Percentiles rank a stretch among this genome's conserved stretches.
Conservation (phyloP, 2,888 invertebrate genomes). For the Mantis religiosa region DNA sequence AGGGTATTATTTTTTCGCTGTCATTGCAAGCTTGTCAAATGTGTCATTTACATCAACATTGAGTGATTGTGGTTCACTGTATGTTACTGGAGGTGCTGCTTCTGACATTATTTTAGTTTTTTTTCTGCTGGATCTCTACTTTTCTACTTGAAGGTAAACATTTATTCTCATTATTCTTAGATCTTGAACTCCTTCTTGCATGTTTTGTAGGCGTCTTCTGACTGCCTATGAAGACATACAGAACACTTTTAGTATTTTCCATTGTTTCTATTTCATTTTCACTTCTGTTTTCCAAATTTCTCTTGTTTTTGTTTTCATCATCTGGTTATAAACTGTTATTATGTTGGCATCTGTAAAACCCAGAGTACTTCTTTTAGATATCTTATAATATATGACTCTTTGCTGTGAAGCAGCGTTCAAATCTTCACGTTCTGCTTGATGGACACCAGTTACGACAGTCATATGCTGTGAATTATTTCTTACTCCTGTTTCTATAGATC, state of each 20-base stretch:
- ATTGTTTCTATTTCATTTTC: not conserved
- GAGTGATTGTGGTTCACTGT: not conserved
- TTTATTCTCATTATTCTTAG: not conserved
- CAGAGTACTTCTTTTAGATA: not conserved
- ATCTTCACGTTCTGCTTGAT: not conserved
- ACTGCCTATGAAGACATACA: not conserved
- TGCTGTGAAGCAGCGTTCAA: not conserved
- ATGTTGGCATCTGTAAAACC: not conserved
- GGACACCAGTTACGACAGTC: not conserved
- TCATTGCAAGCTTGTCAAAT: not conserved
- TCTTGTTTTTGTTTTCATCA: not conserved
- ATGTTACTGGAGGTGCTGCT: not conserved
- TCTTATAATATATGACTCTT: not conserved
- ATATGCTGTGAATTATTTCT: not conserved
- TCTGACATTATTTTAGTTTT: not conserved
- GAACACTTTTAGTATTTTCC: not conserved
- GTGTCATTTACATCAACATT: not conserved
- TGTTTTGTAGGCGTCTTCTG: not conserved
- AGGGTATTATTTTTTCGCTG: not conserved
- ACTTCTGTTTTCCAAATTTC: not conserved
- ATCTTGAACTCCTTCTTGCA: not conserved
- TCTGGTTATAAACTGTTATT: not conserved
- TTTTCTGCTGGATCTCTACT: not conserved
- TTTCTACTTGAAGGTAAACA: not conserved
- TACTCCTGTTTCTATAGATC: not conserved